phyloP scores from a whole-genome alignment of 2,113 vertebrate species.

The Eulemur rufifrons region DNA sequence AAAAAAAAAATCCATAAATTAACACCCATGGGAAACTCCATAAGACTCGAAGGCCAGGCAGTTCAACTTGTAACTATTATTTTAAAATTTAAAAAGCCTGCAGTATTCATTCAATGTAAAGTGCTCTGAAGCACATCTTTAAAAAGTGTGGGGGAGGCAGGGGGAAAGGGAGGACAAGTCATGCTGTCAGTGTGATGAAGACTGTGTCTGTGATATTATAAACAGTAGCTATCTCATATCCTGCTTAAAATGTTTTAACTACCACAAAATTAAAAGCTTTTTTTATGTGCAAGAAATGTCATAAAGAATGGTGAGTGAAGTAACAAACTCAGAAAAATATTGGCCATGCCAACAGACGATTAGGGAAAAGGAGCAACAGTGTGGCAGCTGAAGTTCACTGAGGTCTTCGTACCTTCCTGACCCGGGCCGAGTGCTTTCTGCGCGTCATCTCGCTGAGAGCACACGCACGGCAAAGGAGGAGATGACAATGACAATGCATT shows the following conservation, averaged over 20 bases:
- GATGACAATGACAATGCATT: not conserved
- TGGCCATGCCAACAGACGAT: not conserved
- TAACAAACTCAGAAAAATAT: not conserved
- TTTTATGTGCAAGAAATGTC: not conserved
- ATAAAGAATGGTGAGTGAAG: not conserved
- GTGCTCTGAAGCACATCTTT: not conserved
- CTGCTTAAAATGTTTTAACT: not conserved
- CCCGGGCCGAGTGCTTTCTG: not conserved
- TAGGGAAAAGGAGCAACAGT: not conserved
- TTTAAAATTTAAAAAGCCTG: not conserved
- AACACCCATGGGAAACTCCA: not conserved
- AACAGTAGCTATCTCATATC: not conserved
- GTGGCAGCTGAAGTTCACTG: not conserved
- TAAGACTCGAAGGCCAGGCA: not conserved
- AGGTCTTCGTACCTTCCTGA: not conserved
- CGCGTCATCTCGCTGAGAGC: not conserved
- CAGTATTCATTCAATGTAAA: not conserved
- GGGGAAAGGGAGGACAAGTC: not conserved
- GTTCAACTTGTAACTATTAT: not conserved
- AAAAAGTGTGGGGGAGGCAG: fast-evolving
- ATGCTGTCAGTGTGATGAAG: not conserved
- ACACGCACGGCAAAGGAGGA: not conserved
- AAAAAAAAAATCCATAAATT: not conserved
- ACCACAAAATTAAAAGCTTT: not conserved
- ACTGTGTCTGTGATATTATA: not conserved